Evolutionary conservation across 1,140 invertebrate species (phyloP).

Genomic region (Zaprionus camerounensis): DNA sequence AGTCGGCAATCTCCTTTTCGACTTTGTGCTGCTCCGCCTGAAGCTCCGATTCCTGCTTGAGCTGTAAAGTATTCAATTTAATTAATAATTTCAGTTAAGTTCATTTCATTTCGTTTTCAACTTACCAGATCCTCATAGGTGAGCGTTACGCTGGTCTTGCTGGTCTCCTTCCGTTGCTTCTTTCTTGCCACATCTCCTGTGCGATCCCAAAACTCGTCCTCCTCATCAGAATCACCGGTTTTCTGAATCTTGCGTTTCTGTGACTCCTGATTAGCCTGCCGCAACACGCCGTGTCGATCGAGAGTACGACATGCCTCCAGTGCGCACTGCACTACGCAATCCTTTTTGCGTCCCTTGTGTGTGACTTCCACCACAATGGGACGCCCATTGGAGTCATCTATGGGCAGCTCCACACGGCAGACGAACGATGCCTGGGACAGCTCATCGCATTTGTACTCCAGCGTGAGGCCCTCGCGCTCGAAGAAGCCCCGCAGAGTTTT

Average conservation of each 20-base stretch:
- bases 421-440: constrained; percentile 91
- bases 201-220: constrained; percentile 97
- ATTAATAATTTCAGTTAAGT: background rate
- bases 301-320: constrained; percentile 96
- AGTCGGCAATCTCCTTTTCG: constrained; percentile 86
- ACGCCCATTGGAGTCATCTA: constrained; percentile 91
- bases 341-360: constrained; percentile 97
- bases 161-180: constrained; percentile 88
- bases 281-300: constrained; percentile 91
- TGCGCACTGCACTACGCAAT: constrained; percentile 96
- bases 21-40: constrained; percentile 86
- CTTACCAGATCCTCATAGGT: constrained; percentile 93
- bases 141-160: constrained; percentile 84
- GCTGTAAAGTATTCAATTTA: constrained; percentile 84
- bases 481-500: constrained; percentile 97
- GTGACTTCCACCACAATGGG: constrained; percentile 92
- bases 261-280: constrained; percentile 90
- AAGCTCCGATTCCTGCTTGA: constrained; percentile 88
- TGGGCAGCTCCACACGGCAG: constrained; percentile 88
- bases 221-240: constrained; percentile 94
- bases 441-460: constrained; percentile 94
- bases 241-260: constrained; percentile 87
- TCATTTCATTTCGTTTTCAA: background rate
- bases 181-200: constrained; percentile 97
- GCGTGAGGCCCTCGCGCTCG: constrained; percentile 95